Evolutionary conservation across 2,888 invertebrate species (phyloP), one percentile per base, ranked within the genome.

Genomic region (Sinotaia quadrata): DNA sequence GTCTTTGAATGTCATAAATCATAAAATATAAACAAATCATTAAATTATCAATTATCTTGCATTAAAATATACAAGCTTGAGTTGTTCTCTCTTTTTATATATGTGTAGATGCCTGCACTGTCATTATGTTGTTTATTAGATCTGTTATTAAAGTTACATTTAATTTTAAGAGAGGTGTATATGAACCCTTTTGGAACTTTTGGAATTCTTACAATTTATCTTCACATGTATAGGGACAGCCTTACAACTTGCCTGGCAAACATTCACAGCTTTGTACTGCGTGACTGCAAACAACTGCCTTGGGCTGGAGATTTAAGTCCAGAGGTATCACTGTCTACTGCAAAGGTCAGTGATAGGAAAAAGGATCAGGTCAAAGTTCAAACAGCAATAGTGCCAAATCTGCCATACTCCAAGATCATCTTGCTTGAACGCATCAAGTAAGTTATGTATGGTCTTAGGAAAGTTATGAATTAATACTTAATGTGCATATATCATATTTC

Each of bases 391-490:
- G 80, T 87, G 15, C 84, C 86, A 0, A 88, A 88, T 74, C 76
- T 85, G 65, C 88, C 88, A 7, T 88, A 87, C 79, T 83, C 86
- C 69, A 87, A 87, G 69, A 74, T 79, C 47, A 83, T 87, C 44
- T 72, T 88, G 47, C 79, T 83, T 60, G 87, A 88, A 65, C 78
- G 84, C 67, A 87, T 88, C 72, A 85, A 79, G 87, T 87, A 68
- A 74, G 81, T 34, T 18, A 21, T 1, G 8, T 47, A n/a, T n/a
- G n/a, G n/a, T n/a, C n/a, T n/a, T n/a, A n/a, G n/a, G n/a, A n/a
- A n/a, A n/a, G n/a, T n/a, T n/a, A n/a, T n/a, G n/a, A n/a, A n/a
- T n/a, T n/a, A n/a, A n/a, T n/a, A n/a, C n/a, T n/a, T n/a, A n/a
- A n/a, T n/a, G n/a, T n/a, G n/a, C n/a, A n/a, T n/a, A n/a, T n/a